phyloP scores from a whole-genome alignment of 2,888 invertebrate genomes.

The Cactoblastis cactorum region DNA sequence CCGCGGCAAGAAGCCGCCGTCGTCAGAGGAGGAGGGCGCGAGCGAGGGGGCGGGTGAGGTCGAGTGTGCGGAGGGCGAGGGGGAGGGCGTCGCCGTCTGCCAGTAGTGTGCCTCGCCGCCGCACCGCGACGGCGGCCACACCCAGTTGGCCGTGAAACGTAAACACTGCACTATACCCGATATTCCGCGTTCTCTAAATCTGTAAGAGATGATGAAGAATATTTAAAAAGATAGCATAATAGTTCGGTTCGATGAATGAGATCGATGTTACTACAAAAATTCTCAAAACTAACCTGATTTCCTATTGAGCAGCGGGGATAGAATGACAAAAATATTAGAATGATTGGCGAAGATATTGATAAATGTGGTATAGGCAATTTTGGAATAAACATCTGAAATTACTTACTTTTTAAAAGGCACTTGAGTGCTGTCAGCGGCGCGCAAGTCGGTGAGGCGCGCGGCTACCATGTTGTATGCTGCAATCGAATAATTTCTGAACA shows the following conservation, averaged over 20 bases:
- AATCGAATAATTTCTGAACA: constrained; percentile 85
- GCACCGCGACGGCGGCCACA: constrained; percentile 87
- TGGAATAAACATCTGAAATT: constrained; percentile 6
- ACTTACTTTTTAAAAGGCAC: constrained; percentile 99
- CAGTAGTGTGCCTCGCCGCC: constrained; percentile 52
- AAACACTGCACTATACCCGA: constrained; percentile 89
- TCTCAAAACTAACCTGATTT: constrained; percentile 63
- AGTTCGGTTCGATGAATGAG: background rate
- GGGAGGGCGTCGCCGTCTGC: constrained; percentile 44
- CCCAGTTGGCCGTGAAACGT: constrained; percentile 82
- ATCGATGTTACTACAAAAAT: background rate
- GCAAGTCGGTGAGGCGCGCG: constrained; percentile 95
- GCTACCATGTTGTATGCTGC: constrained; percentile 99
- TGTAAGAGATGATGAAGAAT: constrained; percentile 53
- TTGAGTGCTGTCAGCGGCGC: constrained; percentile 96
- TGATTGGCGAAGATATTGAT: background rate
- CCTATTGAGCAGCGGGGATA: constrained; percentile 46
- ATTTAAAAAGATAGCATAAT: background rate
- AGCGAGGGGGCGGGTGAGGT: constrained; percentile 51
- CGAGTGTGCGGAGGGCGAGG: constrained; percentile 41
- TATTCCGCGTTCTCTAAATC: constrained; percentile 97
- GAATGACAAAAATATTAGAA: constrained; percentile 16
- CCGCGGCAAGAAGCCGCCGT: constrained; percentile 89
- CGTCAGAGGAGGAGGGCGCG: constrained; percentile 84
- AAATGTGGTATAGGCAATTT: too few relatives aligned